These are phyloP conservation scores for Drosophila saltans DNA, from an alignment of 1,140 invertebrate species.

Conservation along the genomic window DNA sequence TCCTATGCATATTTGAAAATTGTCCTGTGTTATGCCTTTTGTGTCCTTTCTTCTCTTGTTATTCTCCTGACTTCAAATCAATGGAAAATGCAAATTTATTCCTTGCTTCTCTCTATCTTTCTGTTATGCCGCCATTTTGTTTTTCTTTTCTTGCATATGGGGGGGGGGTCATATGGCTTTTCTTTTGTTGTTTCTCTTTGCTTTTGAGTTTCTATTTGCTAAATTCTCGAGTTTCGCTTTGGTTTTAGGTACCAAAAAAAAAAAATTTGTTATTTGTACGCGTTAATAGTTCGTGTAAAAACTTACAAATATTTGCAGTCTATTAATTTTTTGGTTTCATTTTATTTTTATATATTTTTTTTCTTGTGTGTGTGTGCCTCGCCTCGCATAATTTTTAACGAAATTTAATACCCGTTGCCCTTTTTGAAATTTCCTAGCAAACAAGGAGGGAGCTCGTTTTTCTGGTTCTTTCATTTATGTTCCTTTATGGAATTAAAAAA, in stretches of 20 bases:
- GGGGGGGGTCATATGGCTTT: constrained; percentile 27
- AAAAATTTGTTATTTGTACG: constrained; percentile 38
- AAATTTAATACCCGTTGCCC: constrained; percentile 67
- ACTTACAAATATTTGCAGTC: constrained; percentile 82
- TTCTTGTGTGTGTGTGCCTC: constrained; percentile 55
- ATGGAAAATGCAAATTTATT: constrained; percentile 72
- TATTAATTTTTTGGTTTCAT: constrained; percentile 76
- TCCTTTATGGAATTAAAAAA: constrained; percentile 38
- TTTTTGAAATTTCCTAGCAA: constrained; percentile 30
- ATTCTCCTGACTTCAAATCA: constrained; percentile 57
- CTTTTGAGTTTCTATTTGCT: constrained; percentile 52
- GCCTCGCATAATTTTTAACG: constrained; percentile 68
- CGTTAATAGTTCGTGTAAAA: constrained; percentile 83
- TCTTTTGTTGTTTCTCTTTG: constrained; percentile 33
- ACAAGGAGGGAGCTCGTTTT: constrained; percentile 40
- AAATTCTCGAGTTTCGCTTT: constrained; percentile 63
- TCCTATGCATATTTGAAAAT: constrained; percentile 1
- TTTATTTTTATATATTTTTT: constrained; percentile 33
- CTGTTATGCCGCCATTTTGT: constrained; percentile 1
- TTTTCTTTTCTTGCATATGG: not conserved
- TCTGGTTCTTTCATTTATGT: constrained; percentile 22
- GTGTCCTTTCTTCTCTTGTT: constrained; percentile 68
- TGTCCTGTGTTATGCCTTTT: constrained; percentile 36
- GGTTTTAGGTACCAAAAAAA: not conserved
- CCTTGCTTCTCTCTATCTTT: constrained; percentile 13